phyloP scores from a whole-genome alignment of 2,888 invertebrate genomes.

The Ochropacha duplaris region DNA sequence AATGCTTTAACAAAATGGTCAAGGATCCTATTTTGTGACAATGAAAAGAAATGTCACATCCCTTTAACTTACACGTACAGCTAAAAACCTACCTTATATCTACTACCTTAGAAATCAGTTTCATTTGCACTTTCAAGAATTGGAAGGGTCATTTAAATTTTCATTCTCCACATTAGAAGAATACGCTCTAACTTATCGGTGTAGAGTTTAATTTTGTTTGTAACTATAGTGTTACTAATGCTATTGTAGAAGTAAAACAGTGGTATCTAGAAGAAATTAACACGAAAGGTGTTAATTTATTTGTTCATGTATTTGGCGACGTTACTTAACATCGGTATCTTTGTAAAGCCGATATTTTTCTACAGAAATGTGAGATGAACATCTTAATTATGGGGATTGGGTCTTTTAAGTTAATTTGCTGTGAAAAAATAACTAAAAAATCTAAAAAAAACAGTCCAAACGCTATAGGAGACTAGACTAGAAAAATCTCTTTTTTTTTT shows the following conservation, averaged over 20 bases:
- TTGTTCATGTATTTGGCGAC: conserved; percentile 38
- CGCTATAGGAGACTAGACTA: too few species aligned
- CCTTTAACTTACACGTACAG: conserved; percentile 15
- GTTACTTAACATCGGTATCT: conserved; percentile 17
- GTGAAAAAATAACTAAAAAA: too few species aligned
- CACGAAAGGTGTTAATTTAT: conserved; percentile 58
- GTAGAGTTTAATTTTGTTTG: background rate
- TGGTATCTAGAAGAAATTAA: conserved; percentile 42
- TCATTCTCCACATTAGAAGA: background rate
- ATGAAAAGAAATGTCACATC: conserved; percentile 32
- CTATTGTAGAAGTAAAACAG: background rate
- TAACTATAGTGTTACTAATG: background rate
- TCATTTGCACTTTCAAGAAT: background rate
- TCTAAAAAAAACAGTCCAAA: too few species aligned
- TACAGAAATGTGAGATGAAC: conserved; percentile 22
- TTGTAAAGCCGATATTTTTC: conserved; percentile 41
- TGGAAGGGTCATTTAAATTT: background rate
- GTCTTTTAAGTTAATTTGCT: background rate
- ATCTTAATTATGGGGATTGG: conserved; percentile 19
- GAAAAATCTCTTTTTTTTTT: too few species aligned
- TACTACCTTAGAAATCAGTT: background rate
- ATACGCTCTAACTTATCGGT: background rate
- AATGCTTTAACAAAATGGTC: conserved; percentile 48
- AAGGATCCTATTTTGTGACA: conserved; percentile 36
- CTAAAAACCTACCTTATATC: background rate